Evolutionary conservation across 2,888 invertebrate species (phyloP), one percentile per base, ranked within the genome.

Genomic region (Micoletzkya japonica): DNA sequence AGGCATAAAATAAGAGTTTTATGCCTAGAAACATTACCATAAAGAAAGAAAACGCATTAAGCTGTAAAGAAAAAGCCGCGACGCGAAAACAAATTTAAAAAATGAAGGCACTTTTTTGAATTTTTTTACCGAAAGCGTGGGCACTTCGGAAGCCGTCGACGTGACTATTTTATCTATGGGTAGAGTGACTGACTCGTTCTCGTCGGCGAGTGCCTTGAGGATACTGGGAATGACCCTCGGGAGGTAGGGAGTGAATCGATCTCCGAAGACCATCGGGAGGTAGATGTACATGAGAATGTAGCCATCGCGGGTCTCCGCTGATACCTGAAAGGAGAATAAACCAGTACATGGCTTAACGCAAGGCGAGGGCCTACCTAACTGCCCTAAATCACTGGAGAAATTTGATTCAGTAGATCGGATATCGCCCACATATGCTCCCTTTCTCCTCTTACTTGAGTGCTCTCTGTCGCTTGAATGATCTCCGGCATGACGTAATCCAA

Each of bases 201-300:
- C 98, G 88, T 99, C 98, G 4, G 98, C 96, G 69, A 98, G 89
- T 0, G 96, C 97, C 89, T 95, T 93, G 39, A 98, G 89, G 78
- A 98, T 95, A 1, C 96, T 95, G 86, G 93, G 95, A 83, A 98
- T 94, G 81, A 98, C 96, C 86, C 93, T 93, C 0, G 95, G 93
- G 84, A 96, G 92, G 88, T 96, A 99, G 0, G 93, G 93, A 1
- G 93, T 92, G 88, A 99, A 99, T 86, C 94, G 93, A 76, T 91
- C 91, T 6, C 93, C 94, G 88, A 99, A 97, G 17, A 95, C 95
- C 73, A 92, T 92, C 2, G 98, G 98, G 91, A 98, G 93, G 88
- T 97, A 99, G 85, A 98, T 97, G 87, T 96, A 99, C 94, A 98
- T 94, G 94, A 98, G 95, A 74, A 99, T 95, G 88, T 99, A 99